Evolutionary conservation across 2,888 invertebrate genomes (phyloP), one percentile per base, ranked within the genome.

Genomic region (Phragmatobia fuliginosa): DNA sequence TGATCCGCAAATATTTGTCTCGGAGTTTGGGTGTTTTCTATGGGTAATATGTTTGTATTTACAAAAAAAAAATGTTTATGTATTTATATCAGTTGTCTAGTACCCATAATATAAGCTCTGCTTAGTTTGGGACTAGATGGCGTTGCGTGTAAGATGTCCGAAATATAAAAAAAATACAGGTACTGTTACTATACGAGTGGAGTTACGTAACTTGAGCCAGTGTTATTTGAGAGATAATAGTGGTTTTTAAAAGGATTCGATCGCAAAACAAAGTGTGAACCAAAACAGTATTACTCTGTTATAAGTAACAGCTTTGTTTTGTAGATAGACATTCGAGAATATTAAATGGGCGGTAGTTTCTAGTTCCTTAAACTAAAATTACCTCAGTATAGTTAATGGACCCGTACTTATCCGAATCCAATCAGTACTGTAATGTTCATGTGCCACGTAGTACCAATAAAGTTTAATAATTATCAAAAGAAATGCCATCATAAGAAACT

Each of bases 391-490:
- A 45, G 56, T 64, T 36, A 16, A 36, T 64, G 6, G 8, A 56
- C 45, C 21, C 45, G 45, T 21, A 21, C 58, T 65, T 62, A 62
- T 68, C 56, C 62, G 32, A 45, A 65, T 67, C 45, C 61, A 61
- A 69, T 62, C 62, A 49, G 56, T 32, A 64, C 60, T 32, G 7
- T 31, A 69, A 66, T 65, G 33, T 56, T 49, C 25, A 49, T 38
- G 45, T 62, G 41, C 31, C 64, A 59, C 68, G 60, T 45, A 61
- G 66, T 69, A 49, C 62, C 62, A 63, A 63, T 73, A 71, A 60
- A 73, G n/a, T 70, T 63, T 33, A 52, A 63, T 71, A 73, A 71
- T 71, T 63, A 71, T 16, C 28, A 16, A 52, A 60, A 52, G 62
- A 67, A 32, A 62, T 41, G 60, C 64, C 41, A 41, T 68, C 52